These are phyloP conservation scores for Perccottus glenii DNA, from an alignment of 2,113 vertebrate species.

Conservation along the genomic window DNA sequence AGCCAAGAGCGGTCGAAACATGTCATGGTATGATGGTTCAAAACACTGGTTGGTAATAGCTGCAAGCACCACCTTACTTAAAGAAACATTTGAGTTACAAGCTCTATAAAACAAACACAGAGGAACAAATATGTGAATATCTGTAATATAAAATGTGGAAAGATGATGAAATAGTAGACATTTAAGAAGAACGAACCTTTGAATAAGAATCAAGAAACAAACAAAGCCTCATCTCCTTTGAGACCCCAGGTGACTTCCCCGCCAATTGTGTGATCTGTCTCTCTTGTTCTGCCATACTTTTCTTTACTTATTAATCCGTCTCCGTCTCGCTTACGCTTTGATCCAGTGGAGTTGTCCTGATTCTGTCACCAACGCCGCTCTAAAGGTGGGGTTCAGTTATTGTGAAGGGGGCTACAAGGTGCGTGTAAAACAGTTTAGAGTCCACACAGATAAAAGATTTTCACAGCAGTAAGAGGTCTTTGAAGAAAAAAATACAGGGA, in stretches of 20 bases:
- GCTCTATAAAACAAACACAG: too few relatives aligned
- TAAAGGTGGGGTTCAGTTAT: constrained; percentile 47
- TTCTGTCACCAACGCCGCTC: constrained; percentile 68
- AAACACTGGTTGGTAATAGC: too few relatives aligned
- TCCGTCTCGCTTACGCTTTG: constrained; percentile 54
- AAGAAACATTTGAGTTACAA: too few relatives aligned
- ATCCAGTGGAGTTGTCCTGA: constrained; percentile 65
- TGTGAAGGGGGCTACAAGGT: constrained; percentile 25
- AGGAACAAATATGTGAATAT: too few relatives aligned
- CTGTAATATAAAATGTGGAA: too few relatives aligned
- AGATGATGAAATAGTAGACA: too few relatives aligned
- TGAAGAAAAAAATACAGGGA: constrained; percentile 32
- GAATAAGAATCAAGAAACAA: too few relatives aligned
- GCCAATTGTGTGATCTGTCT: constrained; percentile 46
- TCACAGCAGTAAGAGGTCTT: constrained; percentile 21
- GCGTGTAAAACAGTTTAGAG: constrained; percentile 25
- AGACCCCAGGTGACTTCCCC: constrained; percentile 45
- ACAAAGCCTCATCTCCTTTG: background rate
- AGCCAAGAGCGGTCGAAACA: too few relatives aligned
- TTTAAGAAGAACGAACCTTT: too few relatives aligned
- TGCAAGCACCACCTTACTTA: too few relatives aligned
- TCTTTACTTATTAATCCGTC: constrained; percentile 74
- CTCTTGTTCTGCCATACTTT: constrained; percentile 57
- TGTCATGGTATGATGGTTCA: too few relatives aligned
- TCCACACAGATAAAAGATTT: constrained; percentile 22